Evolutionary conservation across 2,888 invertebrate species (phyloP), one percentile per base, ranked within the genome.

Genomic region (Phyto melanocephala): DNA sequence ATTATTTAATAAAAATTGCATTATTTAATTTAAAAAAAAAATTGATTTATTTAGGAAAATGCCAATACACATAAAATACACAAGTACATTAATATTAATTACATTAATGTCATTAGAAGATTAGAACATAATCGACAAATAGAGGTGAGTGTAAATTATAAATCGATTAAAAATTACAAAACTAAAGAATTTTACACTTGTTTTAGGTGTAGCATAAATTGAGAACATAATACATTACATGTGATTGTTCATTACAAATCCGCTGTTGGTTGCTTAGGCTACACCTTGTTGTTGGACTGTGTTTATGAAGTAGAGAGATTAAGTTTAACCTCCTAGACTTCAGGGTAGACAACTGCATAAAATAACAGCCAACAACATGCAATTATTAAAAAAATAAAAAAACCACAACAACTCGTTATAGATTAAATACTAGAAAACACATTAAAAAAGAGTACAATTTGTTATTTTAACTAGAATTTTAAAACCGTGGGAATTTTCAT

Each of bases 281-380:
- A 54, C 77, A 70, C 77, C 77, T 70, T 63, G n/a, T 77, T 63
- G 15, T 62, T 52, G 50, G n/a, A 45, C 60, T 33, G 37, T 50
- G 54, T 65, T 17, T 42, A 47, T 15, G n/a, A 15, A 6, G 17
- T 52, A 45, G 37, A 37, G 20, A 67, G 75, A 79, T 82, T 79
- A 82, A 71, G 71, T 79, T 82, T 76, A 82, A 79, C 82, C 79
- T 79, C 79, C 79, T 40, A 71, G 82, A 82, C 82, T 82, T 82
- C 82, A 82, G 82, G 82, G 82, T 82, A 71, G 82, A 82, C 82
- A 47, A 47, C 20, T 47, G 28, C 28, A 28, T 28, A 6, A 28
- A 28, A 28, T 8, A 58, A 35, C 24, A 54, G 52, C 20, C 40
- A 33, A 33, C 47, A 62, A 65, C 65, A 65, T 72, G 60, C 58